Evolutionary conservation across 2,113 vertebrate species (phyloP), one percentile per base, ranked within the genome.

Genomic region (Brevimyrus niger): DNA sequence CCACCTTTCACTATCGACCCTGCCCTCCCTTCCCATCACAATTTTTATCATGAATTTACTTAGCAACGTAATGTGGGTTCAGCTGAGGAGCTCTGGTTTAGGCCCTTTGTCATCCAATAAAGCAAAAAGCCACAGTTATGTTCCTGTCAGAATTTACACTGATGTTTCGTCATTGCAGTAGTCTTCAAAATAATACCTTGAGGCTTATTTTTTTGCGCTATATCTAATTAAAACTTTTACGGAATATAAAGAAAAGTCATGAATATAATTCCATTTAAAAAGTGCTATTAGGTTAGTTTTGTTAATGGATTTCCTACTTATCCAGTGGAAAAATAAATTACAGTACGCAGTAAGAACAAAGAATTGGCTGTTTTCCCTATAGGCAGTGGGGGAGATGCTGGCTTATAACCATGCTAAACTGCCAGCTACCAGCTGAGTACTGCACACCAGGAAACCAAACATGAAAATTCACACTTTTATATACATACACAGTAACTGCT

Each of bases 141-240:
- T 84, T 82, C 73, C 11, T 35, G 73, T 38, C 31, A 4, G 5
- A 42, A 35, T 82, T 82, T 47, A 42, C 82, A 47, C 27, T 84
- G 44, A 84, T 38, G 21, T 46, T 84, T 84, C 21, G 10, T 84
- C 82, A 84, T 47, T 84, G 42, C 44, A 7, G 11, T 23, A 84
- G 23, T 46, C 38, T 47, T 47, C 44, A 47, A 84, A 84, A 84
- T 46, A 38, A 80, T 42, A 84, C 47, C 38, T 84, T 13, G 21
- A 84, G 82, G 19, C 38, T 82, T 82, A 19, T 44, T 84, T 84
- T 84, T 46, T 84, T 84, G 38, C 0, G 19, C 44, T 84, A 84
- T 84, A 42, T 10, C 82, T 84, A 84, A 84, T 47, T 84, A 46
- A 84, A 84, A 84, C 82, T 84, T 84, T 47, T 84, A 46, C 6